These are phyloP conservation scores for Stegophylla sp. DNA, from an alignment of 2,888 invertebrate genomes.

Conservation along the genomic window DNA sequence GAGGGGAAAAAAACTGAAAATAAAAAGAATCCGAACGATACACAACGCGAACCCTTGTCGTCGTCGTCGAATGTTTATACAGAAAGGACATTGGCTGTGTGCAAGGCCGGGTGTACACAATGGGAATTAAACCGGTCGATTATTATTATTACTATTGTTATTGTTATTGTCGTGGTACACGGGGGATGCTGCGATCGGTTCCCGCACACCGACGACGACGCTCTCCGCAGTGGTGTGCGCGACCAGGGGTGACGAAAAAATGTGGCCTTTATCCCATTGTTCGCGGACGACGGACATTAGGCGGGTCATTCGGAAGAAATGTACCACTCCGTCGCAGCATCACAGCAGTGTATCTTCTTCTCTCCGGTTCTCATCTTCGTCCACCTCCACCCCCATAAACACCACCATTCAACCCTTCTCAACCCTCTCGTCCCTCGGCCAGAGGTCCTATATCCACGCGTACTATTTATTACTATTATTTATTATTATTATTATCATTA, in stretches of 20 bases:
- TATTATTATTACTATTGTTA: slow-evolving; percentile 27
- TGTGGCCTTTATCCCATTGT: slow-evolving; percentile 19
- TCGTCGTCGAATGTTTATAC: slow-evolving; percentile 30
- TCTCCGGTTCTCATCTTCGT: too few species aligned
- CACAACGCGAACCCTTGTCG: slow-evolving; percentile 24
- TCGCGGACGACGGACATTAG: slow-evolving; percentile 1
- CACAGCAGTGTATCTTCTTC: too few species aligned
- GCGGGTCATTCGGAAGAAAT: background rate
- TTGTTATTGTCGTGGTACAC: background rate
- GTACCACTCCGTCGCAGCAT: too few species aligned
- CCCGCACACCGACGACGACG: background rate
- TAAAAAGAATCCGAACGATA: slow-evolving; percentile 21
- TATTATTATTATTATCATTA: background rate
- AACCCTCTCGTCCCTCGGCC: too few species aligned
- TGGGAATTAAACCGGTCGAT: slow-evolving; percentile 53
- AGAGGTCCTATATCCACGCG: too few species aligned
- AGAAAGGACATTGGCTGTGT: slow-evolving; percentile 30
- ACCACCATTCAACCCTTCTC: too few species aligned
- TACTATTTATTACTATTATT: background rate
- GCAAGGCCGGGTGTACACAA: too few species aligned
- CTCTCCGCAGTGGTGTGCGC: background rate
- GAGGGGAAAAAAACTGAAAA: slow-evolving; percentile 14
- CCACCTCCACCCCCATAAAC: too few species aligned
- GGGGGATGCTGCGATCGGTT: background rate
- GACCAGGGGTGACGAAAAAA: slow-evolving; percentile 30